These are phyloP conservation scores for Alcis repandata DNA, from an alignment of 2,888 invertebrate species.

Conservation along the genomic window DNA sequence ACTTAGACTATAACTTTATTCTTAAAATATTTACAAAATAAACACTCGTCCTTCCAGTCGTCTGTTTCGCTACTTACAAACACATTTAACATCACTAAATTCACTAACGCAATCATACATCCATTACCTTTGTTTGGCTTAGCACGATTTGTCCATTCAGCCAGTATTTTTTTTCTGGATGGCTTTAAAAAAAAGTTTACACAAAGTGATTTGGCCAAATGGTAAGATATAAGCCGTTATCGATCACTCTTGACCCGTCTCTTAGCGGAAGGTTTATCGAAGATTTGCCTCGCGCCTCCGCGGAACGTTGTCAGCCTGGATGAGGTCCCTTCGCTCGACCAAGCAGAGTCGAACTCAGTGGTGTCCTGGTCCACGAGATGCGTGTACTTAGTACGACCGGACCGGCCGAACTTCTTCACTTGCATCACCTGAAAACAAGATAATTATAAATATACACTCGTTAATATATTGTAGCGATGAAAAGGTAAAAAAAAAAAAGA, in stretches of 20 bases:
- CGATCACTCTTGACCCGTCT: conserved; percentile 51
- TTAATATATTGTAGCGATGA: too few relatives aligned
- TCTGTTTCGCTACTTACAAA: background rate
- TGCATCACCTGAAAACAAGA: conserved; percentile 93
- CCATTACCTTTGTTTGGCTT: conserved; percentile 1
- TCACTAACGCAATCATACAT: background rate
- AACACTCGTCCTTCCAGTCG: background rate
- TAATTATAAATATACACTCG: background rate
- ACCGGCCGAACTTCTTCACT: conserved; percentile 99
- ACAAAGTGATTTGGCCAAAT: background rate
- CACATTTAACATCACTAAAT: background rate
- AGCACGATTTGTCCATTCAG: background rate
- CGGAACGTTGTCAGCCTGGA: conserved; percentile 89
- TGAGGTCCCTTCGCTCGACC: conserved; percentile 94
- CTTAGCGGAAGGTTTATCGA: conserved; percentile 93
- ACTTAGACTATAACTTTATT: background rate
- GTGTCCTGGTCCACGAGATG: conserved; percentile 99
- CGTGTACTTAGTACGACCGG: conserved; percentile 99
- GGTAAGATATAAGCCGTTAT: conserved; percentile 53
- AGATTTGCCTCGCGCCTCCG: conserved; percentile 97
- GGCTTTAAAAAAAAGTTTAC: too few relatives aligned
- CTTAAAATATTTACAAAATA: conserved; percentile 28
- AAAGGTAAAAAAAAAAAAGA: too few relatives aligned
- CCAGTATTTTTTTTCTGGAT: background rate
- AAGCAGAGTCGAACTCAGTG: conserved; percentile 98